Evolutionary conservation across 2,113 vertebrate genomes (phyloP).

Genomic region (Chloroceryle aenea): DNA sequence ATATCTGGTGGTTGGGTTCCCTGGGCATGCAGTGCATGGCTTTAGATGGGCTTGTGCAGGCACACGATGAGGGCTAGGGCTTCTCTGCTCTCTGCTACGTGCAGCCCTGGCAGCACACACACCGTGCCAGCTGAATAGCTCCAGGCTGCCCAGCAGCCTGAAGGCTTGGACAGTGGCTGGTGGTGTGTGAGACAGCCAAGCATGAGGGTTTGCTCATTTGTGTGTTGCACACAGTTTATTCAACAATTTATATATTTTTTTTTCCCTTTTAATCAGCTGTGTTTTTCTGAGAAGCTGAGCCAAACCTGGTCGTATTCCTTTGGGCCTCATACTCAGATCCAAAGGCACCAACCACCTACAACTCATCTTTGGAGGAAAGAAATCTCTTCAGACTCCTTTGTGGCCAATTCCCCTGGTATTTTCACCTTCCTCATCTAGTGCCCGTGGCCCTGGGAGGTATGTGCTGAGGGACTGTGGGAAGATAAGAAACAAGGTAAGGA

Average conservation of each 20-base stretch:
- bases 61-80: not conserved
- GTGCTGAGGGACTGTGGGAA: not conserved
- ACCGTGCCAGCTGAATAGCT: not conserved
- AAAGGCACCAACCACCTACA: not conserved
- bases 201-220: not conserved
- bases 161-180: not conserved
- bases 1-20: not conserved
- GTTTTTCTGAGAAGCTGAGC: not conserved
- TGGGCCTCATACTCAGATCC: not conserved
- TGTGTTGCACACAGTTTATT: not conserved
- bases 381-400: not conserved
- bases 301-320: not conserved
- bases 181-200: not conserved
- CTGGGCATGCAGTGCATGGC: not conserved
- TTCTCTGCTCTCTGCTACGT: not conserved
- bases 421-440: not conserved
- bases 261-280: not conserved
- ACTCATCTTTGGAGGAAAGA: not conserved
- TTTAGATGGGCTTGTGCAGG: not conserved
- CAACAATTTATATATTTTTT: not conserved
- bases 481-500: not conserved
- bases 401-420: not conserved
- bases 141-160: not conserved
- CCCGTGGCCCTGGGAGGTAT: not conserved
- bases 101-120: not conserved